Evolutionary conservation across 2,888 invertebrate genomes (phyloP), one percentile per base, ranked within the genome.

Genomic region (Halictus ligatus): DNA sequence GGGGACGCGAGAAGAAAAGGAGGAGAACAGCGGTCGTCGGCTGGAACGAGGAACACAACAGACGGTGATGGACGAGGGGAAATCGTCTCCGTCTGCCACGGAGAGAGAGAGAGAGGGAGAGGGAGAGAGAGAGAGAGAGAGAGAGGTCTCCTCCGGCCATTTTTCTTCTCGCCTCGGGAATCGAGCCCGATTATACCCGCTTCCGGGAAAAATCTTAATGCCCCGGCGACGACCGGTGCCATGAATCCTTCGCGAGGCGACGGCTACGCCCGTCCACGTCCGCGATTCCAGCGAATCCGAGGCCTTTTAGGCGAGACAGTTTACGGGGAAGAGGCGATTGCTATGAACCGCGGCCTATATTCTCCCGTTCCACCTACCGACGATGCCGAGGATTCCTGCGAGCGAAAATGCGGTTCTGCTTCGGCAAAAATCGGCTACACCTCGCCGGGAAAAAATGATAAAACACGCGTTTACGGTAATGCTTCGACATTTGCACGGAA

Each of bases 191-290:
- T 76, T 76, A 60, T 64, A 76, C 60, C 29, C 18, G 48, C 67
- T 77, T 77, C 76, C 76, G 76, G 76, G 76, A 77, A 77, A 77
- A 77, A 77, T 77, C 76, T 77, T 43, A 67, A 77, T 64, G 67
- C 67, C 71, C 21, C 29, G 48, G 0, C 21, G 60, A 29, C 64
- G 64, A 40, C 80, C 74, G 80, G 80, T 80, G 74, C 64, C 80
- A 80, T 74, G 80, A 80, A 80, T 80, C 80, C 74, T 67, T 80
- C 80, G 64, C 67, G 72, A 58, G 25, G n/a, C 29, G 78, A 80
- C 80, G 80, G 67, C 74, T 74, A 74, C 80, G 67, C 69, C 71
- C 78, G 40, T 25, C 29, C 25, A 50, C 74, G 74, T 43, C 46
- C 64, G 60, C 29, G 71, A 40, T 40, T 71, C 25, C 7, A 25